Conservation (phyloP, 2,113 vertebrate species). For the Onychostoma macrolepis region DNA sequence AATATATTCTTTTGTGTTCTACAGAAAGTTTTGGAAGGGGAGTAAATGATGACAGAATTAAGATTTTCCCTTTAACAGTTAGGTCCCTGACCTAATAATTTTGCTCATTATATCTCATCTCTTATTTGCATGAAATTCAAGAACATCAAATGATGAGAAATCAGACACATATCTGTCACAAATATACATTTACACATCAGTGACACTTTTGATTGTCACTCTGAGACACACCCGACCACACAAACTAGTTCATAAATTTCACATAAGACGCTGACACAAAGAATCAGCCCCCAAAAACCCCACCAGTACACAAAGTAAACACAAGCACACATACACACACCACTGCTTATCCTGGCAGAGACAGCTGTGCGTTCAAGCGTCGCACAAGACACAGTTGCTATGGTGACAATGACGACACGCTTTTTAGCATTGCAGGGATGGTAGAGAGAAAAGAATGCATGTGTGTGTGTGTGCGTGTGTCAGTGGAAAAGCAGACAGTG, state of each 20-base stretch:
- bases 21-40: not conserved
- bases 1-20: not conserved
- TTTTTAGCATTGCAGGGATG: constrained; percentile 70
- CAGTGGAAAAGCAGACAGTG: constrained; percentile 41
- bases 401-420: constrained; percentile 70
- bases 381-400: constrained; percentile 74
- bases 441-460: constrained; percentile 53
- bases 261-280: constrained; percentile 40
- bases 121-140: not conserved
- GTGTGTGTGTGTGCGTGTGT: constrained; percentile 16
- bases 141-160: constrained; percentile 8
- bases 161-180: not conserved
- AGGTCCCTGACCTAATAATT: not conserved
- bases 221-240: constrained; percentile 12
- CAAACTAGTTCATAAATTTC: constrained; percentile 23
- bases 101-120: not conserved
- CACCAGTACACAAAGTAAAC: constrained; percentile 24
- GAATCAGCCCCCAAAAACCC: not conserved
- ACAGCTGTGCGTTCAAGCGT: constrained; percentile 67
- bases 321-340: constrained; percentile 49
- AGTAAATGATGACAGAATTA: not conserved
- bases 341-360: constrained; percentile 63
- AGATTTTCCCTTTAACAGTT: not conserved
- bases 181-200: not conserved
- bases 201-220: not conserved